Percentiles rank a stretch among this genome's conserved stretches.
Conservation (phyloP, 2,888 invertebrate genomes). For the Onthophagus sagittarius region DNA sequence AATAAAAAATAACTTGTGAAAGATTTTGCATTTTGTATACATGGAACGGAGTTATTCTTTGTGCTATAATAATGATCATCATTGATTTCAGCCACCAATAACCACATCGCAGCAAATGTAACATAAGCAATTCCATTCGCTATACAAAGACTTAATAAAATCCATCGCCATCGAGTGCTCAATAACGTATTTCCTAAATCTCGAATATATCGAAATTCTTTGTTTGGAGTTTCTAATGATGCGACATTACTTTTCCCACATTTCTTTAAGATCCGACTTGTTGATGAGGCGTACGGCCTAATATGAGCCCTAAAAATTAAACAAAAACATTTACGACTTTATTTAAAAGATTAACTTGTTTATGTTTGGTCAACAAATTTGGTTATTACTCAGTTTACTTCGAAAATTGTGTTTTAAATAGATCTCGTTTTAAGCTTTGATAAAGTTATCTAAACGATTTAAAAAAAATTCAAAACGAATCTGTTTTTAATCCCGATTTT, state of each 20-base stretch:
- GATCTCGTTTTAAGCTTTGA: background rate
- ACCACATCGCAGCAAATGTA: conserved; percentile 29
- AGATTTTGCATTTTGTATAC: conserved; percentile 36
- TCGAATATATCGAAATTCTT: conserved; percentile 40
- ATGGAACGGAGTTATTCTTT: conserved; percentile 26
- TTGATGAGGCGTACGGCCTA: conserved; percentile 18
- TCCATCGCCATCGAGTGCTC: conserved; percentile 72
- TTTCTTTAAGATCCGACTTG: conserved; percentile 46
- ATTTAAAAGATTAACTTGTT: background rate
- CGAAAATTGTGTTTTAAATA: background rate
- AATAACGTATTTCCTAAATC: conserved; percentile 63
- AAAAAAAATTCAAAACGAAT: background rate
- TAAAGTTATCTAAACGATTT: background rate
- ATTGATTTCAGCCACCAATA: conserved; percentile 25
- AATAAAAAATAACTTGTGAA: conserved; percentile 40
- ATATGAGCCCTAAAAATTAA: background rate
- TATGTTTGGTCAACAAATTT: background rate
- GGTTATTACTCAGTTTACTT: background rate
- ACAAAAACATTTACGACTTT: background rate
- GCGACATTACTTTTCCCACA: conserved; percentile 44
- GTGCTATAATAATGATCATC: conserved; percentile 21
- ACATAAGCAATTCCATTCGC: conserved; percentile 36
- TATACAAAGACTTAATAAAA: conserved; percentile 50
- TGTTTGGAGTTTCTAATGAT: conserved; percentile 30
- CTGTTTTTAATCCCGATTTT: background rate